Evolutionary conservation across 2,888 invertebrate species (phyloP).

Genomic region (Lutraria lutraria): DNA sequence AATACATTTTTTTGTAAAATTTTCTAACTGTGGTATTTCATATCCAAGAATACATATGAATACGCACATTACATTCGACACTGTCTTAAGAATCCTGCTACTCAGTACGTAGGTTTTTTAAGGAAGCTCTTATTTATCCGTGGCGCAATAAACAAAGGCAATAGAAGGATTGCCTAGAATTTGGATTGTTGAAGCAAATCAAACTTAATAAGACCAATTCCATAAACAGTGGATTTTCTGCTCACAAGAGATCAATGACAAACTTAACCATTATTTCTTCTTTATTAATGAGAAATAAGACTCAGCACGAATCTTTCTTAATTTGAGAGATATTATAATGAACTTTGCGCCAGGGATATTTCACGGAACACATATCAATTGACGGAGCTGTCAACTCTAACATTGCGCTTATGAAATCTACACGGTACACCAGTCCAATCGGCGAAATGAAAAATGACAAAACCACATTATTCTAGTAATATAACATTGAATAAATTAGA

Average conservation of each 20-base stretch:
- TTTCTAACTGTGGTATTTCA: too few species aligned
- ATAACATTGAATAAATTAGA: slow-evolving; percentile 58
- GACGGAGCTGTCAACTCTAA: slow-evolving; percentile 53
- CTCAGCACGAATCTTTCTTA: slow-evolving; percentile 48
- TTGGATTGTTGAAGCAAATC: slow-evolving; percentile 25
- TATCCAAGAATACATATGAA: too few species aligned
- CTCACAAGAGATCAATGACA: slow-evolving; percentile 44
- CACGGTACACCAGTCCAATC: slow-evolving; percentile 36
- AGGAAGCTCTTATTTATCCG: not conserved
- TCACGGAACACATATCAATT: slow-evolving; percentile 59
- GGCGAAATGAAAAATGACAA: slow-evolving; percentile 58
- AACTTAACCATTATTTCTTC: slow-evolving; percentile 59
- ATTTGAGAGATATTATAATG: slow-evolving; percentile 62
- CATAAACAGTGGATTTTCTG: slow-evolving; percentile 39
- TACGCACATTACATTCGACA: too few species aligned
- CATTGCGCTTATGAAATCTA: slow-evolving; percentile 65
- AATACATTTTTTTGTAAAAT: too few species aligned
- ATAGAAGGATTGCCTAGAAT: not conserved
- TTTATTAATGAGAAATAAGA: slow-evolving; percentile 52
- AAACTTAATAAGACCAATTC: slow-evolving; percentile 41
- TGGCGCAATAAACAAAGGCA: not conserved
- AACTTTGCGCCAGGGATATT: slow-evolving; percentile 57
- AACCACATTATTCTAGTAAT: slow-evolving; percentile 58
- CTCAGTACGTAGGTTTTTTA: too few species aligned
- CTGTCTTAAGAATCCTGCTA: too few species aligned